These are phyloP conservation scores for Brachionus rotundiformis DNA, from an alignment of 1,140 invertebrate species.

Conservation along the genomic window DNA sequence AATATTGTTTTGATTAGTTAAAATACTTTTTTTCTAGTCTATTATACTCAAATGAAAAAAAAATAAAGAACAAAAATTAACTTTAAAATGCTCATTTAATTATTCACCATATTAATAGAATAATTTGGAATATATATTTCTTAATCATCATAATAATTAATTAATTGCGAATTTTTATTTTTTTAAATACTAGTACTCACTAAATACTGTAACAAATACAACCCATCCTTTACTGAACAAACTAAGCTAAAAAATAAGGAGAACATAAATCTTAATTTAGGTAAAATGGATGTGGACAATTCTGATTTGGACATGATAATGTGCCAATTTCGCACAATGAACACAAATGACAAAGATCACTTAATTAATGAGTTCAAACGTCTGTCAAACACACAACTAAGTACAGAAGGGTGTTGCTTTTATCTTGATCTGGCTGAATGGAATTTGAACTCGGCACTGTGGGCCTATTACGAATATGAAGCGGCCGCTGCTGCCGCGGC, in stretches of 20 bases:
- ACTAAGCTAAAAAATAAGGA: background rate
- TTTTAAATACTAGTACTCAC: background rate
- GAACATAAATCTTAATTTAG: no score
- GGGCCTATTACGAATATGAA: constrained; percentile 89
- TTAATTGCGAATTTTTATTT: constrained; percentile 38
- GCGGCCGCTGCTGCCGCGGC: constrained; percentile 62
- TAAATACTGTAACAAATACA: background rate
- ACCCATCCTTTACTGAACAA: background rate
- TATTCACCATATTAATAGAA: background rate
- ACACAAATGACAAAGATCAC: constrained; percentile 41
- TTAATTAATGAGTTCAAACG: constrained; percentile 45
- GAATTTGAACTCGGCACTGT: constrained; percentile 89
- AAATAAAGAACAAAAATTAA: background rate
- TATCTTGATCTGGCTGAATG: constrained; percentile 45
- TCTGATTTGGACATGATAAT: constrained; percentile 50
- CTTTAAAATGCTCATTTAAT: background rate
- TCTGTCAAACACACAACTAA: constrained; percentile 27
- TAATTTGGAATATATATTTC: constrained; percentile 17
- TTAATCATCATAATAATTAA: constrained; percentile 47
- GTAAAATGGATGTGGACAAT: constrained; percentile 49
- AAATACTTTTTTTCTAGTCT: no score
- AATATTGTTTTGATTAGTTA: no score
- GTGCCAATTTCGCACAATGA: constrained; percentile 43
- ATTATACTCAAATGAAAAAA: background rate
- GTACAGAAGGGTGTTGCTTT: constrained; percentile 42